phyloP scores from a whole-genome alignment of 2,888 invertebrate genomes.

The Danaus chrysippus region DNA sequence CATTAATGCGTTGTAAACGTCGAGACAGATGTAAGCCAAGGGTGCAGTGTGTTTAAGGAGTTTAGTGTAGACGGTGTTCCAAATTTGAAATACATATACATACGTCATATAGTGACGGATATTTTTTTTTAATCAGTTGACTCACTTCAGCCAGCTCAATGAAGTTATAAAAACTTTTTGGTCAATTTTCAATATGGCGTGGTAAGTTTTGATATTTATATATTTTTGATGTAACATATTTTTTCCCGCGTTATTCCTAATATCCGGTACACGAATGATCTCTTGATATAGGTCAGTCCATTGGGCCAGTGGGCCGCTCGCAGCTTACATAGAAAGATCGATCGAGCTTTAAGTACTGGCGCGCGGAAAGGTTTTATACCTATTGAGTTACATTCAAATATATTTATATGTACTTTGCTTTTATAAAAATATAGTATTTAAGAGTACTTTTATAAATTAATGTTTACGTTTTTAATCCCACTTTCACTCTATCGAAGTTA shows the following conservation, averaged over 20 bases:
- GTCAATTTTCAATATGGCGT: too few relatives aligned
- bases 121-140: background rate
- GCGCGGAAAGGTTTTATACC: conserved; percentile 21
- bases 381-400: conserved; percentile 6
- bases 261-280: conserved; percentile 23
- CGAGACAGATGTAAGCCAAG: conserved; percentile 57
- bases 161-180: background rate
- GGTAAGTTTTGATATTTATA: conserved; percentile 1
- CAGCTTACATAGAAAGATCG: conserved; percentile 35
- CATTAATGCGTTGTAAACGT: conserved; percentile 55
- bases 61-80: conserved; percentile 28
- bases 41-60: conserved; percentile 43
- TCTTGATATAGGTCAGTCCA: conserved; percentile 49
- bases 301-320: conserved; percentile 49
- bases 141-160: background rate
- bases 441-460: too few relatives aligned
- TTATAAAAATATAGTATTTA: background rate
- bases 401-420: background rate
- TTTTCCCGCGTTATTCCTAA: conserved; percentile 18
- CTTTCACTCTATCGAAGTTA: too few relatives aligned
- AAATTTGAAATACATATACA: conserved; percentile 16
- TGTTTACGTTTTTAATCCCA: too few relatives aligned
- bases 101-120: background rate
- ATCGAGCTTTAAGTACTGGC: conserved; percentile 35
- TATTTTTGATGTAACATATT: background rate